Conservation (phyloP, 2,113 vertebrate genomes). For the Tetrax tetrax region DNA sequence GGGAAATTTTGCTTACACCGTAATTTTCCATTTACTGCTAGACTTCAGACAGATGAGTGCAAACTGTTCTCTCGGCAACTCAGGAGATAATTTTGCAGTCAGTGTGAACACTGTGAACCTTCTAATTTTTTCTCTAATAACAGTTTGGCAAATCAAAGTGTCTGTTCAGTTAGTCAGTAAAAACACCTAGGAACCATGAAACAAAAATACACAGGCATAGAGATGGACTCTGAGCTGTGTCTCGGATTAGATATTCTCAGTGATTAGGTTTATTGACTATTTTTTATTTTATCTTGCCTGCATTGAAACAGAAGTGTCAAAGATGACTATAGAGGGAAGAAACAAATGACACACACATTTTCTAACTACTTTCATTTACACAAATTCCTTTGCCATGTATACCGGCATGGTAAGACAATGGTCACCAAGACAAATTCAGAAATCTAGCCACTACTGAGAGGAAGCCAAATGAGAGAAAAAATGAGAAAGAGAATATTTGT, state of each 20-base stretch:
- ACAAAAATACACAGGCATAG: not conserved
- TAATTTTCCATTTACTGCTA: conserved; percentile 48
- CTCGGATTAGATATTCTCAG: not conserved
- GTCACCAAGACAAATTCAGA: not conserved
- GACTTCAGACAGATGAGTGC: conserved; percentile 49
- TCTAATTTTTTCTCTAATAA: conserved; percentile 44
- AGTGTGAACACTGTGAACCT: conserved; percentile 27
- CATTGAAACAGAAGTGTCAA: not conserved
- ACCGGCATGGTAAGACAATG: not conserved
- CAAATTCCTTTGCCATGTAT: not conserved
- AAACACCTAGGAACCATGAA: not conserved
- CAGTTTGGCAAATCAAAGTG: conserved; percentile 23
- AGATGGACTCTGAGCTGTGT: not conserved
- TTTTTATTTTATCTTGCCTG: not conserved
- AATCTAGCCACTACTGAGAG: not conserved
- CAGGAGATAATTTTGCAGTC: conserved; percentile 57
- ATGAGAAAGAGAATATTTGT: not conserved
- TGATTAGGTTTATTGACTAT: not conserved
- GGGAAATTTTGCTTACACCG: conserved; percentile 37
- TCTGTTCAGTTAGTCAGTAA: conserved; percentile 23
- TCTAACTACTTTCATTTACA: not conserved
- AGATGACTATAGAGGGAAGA: not conserved
- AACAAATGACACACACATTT: not conserved
- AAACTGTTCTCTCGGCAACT: conserved; percentile 43
- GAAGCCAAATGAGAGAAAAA: not conserved